Conservation (phyloP, 2,797 vertebrate species). For the Crotalus adamanteus region DNA sequence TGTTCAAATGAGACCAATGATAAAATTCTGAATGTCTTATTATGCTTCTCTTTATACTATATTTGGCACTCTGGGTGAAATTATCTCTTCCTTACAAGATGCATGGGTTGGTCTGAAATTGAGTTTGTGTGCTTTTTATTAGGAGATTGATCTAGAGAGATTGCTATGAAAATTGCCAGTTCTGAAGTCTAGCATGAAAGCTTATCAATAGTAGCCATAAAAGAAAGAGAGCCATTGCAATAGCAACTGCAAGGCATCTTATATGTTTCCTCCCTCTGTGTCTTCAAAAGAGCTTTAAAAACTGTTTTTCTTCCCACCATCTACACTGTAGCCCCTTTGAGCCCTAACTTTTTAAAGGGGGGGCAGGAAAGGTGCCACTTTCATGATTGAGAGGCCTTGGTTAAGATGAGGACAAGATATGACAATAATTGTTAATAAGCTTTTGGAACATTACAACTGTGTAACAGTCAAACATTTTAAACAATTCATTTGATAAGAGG, state of each 20-base stretch:
- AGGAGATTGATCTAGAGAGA: background rate
- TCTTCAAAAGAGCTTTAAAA: background rate
- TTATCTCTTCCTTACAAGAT: background rate
- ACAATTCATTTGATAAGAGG: background rate
- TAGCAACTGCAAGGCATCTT: background rate
- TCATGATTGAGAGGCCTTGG: background rate
- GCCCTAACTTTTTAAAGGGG: background rate
- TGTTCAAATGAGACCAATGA: background rate
- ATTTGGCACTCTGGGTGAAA: background rate
- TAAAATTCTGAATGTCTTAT: background rate
- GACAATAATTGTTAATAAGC: background rate
- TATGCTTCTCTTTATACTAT: background rate
- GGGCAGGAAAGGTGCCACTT: background rate
- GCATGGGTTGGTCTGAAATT: background rate
- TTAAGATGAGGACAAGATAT: background rate
- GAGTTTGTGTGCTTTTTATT: background rate
- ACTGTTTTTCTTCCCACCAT: background rate
- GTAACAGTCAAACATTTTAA: background rate
- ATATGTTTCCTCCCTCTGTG: background rate
- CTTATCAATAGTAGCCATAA: background rate
- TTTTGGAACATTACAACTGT: background rate
- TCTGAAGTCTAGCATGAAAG: background rate
- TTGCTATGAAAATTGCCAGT: background rate
- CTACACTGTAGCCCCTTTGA: background rate
- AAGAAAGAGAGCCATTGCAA: background rate